Conservation (phyloP, 2,888 invertebrate genomes). For the Mechanitis messenoides region DNA sequence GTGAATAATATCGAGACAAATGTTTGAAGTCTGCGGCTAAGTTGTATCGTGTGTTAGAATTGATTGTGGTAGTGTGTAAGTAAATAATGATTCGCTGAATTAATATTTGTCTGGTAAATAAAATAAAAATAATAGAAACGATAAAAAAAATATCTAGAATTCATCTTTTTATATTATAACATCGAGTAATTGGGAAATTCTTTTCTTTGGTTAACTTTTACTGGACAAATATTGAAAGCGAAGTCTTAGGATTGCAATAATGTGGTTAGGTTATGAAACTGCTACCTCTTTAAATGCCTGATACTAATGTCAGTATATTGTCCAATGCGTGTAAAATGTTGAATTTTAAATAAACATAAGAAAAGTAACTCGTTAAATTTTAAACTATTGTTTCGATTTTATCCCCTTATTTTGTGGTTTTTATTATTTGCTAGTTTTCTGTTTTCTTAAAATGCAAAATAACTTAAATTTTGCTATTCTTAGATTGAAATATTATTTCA, state of each 20-base stretch:
- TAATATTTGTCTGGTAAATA: conserved; percentile 1
- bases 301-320: conserved; percentile 57
- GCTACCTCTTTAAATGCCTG: conserved; percentile 72
- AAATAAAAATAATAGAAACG: too few species aligned
- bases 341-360: conserved; percentile 34
- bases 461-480: not conserved
- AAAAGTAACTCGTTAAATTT: conserved; percentile 22
- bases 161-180: too few species aligned
- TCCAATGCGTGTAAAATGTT: conserved; percentile 34
- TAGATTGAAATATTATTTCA: too few species aligned
- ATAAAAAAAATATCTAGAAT: too few species aligned
- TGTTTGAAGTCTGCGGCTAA: not conserved
- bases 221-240: conserved; percentile 18
- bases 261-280: conserved; percentile 52
- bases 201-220: conserved; percentile 1
- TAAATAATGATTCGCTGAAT: not conserved
- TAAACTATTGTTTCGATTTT: conserved; percentile 15
- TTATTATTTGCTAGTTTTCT: not conserved
- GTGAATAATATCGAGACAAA: too few species aligned
- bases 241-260: conserved; percentile 22
- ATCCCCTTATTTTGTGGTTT: conserved; percentile 6
- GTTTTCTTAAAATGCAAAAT: not conserved
- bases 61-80: not conserved
- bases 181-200: too few species aligned
- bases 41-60: not conserved